Evolutionary conservation across 2,888 invertebrate species (phyloP).

Genomic region (Nymphalis polychloros): DNA sequence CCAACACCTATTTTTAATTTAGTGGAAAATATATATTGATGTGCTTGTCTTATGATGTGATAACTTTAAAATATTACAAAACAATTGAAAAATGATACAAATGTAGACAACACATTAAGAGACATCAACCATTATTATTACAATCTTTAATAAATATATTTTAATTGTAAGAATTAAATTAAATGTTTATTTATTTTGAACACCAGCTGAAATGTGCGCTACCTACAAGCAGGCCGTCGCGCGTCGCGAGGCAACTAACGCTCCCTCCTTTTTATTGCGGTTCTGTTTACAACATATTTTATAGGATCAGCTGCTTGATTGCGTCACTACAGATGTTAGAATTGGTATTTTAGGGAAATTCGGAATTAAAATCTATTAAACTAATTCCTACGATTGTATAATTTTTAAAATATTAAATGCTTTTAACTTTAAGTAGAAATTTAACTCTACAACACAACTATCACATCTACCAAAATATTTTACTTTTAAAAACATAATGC

Average conservation of each 20-base stretch:
- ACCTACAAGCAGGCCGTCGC: conserved; percentile 26
- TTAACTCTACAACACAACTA: conserved; percentile 17
- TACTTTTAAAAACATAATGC: conserved; percentile 11
- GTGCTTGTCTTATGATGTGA: neutral
- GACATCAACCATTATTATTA: no score
- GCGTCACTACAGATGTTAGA: conserved; percentile 59
- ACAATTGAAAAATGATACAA: neutral
- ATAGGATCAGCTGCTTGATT: conserved; percentile 73
- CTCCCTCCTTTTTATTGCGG: conserved; percentile 61
- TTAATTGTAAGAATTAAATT: no score
- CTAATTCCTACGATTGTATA: conserved; percentile 31
- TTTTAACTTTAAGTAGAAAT: conserved; percentile 28
- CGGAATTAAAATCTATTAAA: conserved; percentile 39
- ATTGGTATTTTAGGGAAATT: conserved; percentile 49
- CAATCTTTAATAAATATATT: no score
- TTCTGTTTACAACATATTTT: conserved; percentile 65
- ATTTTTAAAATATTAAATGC: conserved; percentile 29
- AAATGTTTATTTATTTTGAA: neutral
- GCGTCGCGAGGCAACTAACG: conserved; percentile 35
- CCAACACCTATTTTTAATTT: no score
- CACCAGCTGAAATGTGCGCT: conserved; percentile 42
- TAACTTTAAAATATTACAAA: neutral
- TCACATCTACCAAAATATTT: conserved; percentile 31
- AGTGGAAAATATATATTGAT: neutral
- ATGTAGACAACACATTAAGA: neutral